phyloP scores from a whole-genome alignment of 2,797 vertebrate species.

The Myotis findleyi region DNA sequence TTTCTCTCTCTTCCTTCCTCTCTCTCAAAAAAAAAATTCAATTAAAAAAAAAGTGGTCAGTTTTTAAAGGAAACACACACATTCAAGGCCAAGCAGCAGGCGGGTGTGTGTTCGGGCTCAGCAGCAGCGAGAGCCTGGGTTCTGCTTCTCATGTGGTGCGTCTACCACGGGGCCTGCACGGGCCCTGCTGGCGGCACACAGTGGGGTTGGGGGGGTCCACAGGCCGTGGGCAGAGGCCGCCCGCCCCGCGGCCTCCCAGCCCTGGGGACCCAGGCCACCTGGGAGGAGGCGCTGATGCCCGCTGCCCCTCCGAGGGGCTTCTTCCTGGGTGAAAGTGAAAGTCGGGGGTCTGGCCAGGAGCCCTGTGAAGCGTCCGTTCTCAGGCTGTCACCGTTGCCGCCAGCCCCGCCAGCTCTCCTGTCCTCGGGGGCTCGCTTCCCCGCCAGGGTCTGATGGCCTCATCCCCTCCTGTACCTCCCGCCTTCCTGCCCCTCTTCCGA shows the following conservation, averaged over 20 bases:
- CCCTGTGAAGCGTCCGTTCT: too few species aligned
- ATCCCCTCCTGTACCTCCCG: neutral
- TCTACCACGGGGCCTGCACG: too few species aligned
- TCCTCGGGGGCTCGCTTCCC: too few species aligned
- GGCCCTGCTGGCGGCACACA: neutral
- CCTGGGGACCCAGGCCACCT: neutral
- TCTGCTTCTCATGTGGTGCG: neutral
- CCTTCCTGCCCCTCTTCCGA: neutral
- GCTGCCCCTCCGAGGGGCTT: neutral
- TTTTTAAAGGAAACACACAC: neutral
- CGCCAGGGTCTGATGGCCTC: too few species aligned
- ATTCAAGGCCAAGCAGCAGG: neutral
- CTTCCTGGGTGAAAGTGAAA: too few species aligned
- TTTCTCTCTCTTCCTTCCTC: too few species aligned
- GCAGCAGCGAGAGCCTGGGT: neutral
- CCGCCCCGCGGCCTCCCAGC: neutral
- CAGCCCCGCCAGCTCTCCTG: too few species aligned
- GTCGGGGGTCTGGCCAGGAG: too few species aligned
- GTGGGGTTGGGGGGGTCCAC: neutral
- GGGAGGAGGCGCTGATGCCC: neutral
- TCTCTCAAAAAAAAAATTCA: too few species aligned
- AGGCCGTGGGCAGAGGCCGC: neutral
- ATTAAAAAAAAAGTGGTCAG: neutral
- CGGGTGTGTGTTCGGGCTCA: neutral
- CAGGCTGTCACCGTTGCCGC: too few species aligned